Base-by-base conservation (phyloP, 30 jellyfish, hydroid and myxozoan genomes). In the Turritopsis rubra region DNA sequence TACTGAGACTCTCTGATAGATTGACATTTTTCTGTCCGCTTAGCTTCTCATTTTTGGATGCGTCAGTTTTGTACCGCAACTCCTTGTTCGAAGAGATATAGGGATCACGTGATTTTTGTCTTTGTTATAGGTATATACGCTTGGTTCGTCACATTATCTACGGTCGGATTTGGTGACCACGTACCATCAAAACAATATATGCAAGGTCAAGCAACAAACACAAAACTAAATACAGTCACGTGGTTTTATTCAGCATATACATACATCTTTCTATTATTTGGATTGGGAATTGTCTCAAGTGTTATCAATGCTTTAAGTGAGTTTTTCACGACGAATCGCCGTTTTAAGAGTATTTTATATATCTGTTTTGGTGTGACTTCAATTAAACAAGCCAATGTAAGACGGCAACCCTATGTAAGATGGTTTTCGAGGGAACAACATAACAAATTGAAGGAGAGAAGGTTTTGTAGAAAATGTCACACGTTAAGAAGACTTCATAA, bases 121-220 rank as follows among this genome's bases (percentile, higher is more conserved):
- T 68, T 68, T 16, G 9, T 22, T 1, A 8, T 21, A 74, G 83
- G 83, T 0, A 74, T 74, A 30, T 74, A 74, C 83, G 54, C 66
- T 16, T 74, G 66, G 54, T 74, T 74, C 66, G 60, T 74, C n/a
- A 22, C 83, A 13, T 22, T 25, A 13, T 74, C 83, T n/a, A 74
- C 83, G 73, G 41, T 74, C 9, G 83, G 83, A 9, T 74, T 74
- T 30, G 83, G 83, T 16, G 83, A 74, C 22, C 41, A 74, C 41
- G 18, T 74, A 29, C 65, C 60, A 26, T 27, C 31, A 9, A 74
- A 26, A 27, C 26, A n/a, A 8, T 9, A 74, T 30, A n/a, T 22
- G 25, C 24, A 25, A n/a, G 60, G 60, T 16, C 75, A 27, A 74
- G 83, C 28, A n/a, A n/a, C 77, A 23, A 23, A n/a, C 31, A 27